These are phyloP conservation scores for Parauchenoglanis punctatus DNA, from an alignment of 2,797 vertebrate species.

Conservation along the genomic window DNA sequence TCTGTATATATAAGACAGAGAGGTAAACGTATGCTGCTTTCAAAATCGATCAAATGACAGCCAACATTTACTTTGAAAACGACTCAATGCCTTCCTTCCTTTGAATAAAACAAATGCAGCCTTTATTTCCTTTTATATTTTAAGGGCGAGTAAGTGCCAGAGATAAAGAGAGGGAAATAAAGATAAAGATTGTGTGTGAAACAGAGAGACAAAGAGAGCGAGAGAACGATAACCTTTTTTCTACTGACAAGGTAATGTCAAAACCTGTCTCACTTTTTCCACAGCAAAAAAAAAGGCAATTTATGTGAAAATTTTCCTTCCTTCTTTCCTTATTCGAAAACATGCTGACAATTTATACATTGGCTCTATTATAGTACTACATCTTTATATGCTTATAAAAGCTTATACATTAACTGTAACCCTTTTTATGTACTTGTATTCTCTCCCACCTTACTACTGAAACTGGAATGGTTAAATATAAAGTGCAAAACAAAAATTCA, in stretches of 20 bases:
- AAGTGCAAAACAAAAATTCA: background rate
- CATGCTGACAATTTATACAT: background rate
- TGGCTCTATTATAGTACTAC: background rate
- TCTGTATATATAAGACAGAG: background rate
- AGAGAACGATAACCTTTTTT: background rate
- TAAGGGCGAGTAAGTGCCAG: background rate
- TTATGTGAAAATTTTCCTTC: background rate
- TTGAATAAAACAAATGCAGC: background rate
- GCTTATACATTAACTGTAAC: background rate
- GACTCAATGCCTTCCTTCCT: background rate
- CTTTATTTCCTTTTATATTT: background rate
- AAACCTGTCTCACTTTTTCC: background rate
- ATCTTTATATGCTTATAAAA: background rate
- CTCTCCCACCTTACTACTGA: background rate
- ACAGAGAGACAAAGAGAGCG: background rate
- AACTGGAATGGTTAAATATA: background rate
- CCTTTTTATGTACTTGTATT: background rate
- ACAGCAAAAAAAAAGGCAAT: background rate
- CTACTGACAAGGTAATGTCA: slow-evolving; percentile 7
- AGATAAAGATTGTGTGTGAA: background rate
- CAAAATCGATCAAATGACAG: background rate
- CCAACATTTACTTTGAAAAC: too few species aligned
- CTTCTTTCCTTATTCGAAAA: background rate
- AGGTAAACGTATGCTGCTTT: background rate
- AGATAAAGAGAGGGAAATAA: background rate